phyloP scores from a whole-genome alignment of 2,888 invertebrate genomes.

The Mimumesa dahlbomi region DNA sequence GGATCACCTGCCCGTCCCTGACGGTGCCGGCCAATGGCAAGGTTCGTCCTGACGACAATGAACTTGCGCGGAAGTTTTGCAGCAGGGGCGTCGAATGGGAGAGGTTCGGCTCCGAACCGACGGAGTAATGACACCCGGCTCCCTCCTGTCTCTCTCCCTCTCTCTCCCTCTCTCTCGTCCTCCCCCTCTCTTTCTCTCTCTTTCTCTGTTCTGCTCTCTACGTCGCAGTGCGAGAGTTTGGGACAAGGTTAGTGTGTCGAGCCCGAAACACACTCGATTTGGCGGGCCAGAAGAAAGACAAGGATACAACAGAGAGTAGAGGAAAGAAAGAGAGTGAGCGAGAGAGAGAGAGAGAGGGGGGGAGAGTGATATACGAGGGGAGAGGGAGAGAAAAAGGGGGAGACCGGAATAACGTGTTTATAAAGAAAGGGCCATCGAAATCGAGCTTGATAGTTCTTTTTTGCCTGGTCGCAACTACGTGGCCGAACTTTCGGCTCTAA shows the following conservation, averaged over 20 bases:
- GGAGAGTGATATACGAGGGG: constrained; percentile 55
- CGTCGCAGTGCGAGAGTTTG: constrained; percentile 56
- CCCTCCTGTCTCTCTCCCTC: neutral
- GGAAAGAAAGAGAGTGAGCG: neutral
- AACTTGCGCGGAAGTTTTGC: constrained; percentile 59
- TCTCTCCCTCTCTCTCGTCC: neutral
- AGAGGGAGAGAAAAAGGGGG: constrained; percentile 15
- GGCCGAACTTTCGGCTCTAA: constrained; percentile 26
- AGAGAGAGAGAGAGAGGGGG: constrained; percentile 7
- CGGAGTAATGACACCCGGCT: constrained; percentile 53
- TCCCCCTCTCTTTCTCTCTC: neutral
- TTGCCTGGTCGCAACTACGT: constrained; percentile 3
- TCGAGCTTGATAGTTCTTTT: constrained; percentile 47
- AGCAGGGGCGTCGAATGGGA: constrained; percentile 34
- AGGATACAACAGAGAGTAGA: neutral
- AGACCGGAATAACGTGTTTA: constrained; percentile 58
- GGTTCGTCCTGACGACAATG: constrained; percentile 60
- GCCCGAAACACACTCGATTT: constrained; percentile 58
- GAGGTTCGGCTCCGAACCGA: constrained; percentile 38
- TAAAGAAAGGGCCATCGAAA: constrained; percentile 57
- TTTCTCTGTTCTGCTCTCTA: neutral
- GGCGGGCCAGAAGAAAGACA: constrained; percentile 35
- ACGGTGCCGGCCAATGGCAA: constrained; percentile 47
- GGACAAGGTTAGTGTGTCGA: constrained; percentile 75
- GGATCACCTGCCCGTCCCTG: constrained; percentile 38